Conservation (phyloP, 2,113 vertebrate genomes). For the Dasyprocta punctata region DNA sequence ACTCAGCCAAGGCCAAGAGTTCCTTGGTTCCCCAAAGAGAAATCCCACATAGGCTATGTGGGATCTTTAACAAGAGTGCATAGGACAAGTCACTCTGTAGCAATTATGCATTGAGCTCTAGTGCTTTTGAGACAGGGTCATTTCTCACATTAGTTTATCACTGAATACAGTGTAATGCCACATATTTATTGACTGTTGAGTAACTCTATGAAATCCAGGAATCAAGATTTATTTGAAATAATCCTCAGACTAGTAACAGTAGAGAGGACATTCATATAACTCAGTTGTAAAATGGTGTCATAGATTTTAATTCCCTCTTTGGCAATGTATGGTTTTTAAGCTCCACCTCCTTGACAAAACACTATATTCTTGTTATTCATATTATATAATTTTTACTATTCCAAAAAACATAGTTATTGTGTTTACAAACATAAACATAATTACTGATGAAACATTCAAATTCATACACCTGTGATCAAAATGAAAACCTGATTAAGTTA, state of each 20-base stretch:
- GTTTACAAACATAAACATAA: conserved; percentile 8
- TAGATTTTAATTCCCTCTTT: conserved; percentile 1
- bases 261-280: not conserved
- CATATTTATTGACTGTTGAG: not conserved
- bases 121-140: not conserved
- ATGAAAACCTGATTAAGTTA: conserved; percentile 5
- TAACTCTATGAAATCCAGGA: not conserved
- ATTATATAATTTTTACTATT: conserved; percentile 37
- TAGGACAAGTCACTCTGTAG: not conserved
- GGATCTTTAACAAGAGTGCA: not conserved
- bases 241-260: conserved; percentile 3
- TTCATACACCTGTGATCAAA: conserved; percentile 6
- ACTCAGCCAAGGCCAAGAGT: not conserved
- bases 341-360: not conserved
- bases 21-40: not conserved
- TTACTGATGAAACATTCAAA: not conserved
- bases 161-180: not conserved
- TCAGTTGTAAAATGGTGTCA: conserved; percentile 9
- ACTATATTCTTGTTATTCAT: not conserved
- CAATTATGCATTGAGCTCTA: not conserved
- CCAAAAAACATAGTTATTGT: not conserved
- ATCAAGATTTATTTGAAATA: conserved; percentile 46
- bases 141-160: not conserved
- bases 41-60: not conserved
- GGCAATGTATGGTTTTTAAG: conserved; percentile 34